Base-by-base conservation (phyloP, 2,113 vertebrate genomes). In the Mesembrinibis cayennensis region DNA sequence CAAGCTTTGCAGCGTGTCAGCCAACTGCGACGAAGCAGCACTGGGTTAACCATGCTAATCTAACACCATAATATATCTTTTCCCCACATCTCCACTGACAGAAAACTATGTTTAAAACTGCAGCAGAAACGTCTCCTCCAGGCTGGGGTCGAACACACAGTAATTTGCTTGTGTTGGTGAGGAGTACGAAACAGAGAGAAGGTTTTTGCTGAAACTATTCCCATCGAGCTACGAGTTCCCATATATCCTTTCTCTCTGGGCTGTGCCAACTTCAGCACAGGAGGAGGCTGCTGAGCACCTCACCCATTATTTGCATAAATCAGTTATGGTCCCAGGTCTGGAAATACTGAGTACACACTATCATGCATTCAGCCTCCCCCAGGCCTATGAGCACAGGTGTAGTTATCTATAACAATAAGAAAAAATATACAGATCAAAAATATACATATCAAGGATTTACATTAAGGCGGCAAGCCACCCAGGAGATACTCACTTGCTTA, bases 1-100 rank as follows among this genome's bases (percentile, higher is more conserved):
- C 25, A 4, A 73, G 40, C 40, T 70, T 19, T 70, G 45, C 55
- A 83, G 45, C 0, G 0, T 9, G 21, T 23, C 36, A 79, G 27
- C 10, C 44, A 52, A 26, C 27, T 12, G 20, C 3, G 1, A 61
- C 80, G 53, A 16, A 58, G 45, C 62, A 72, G 10, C 38, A 45
- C 44, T 47, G 61, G 23, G 27, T 52, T 87, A 89, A 82, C 47
- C 42, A 26, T 9, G 42, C 59, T 30, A 42, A 78, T 44, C 81
- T 44, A 63, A 87, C 62, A 77, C 34, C 18, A 16, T 23, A 72
- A 26, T 26, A 12, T 3, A 50, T 11, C 34, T 80, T 38, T 85
- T 80, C 22, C 50, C 17, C 58, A 34, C 45, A 40, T 45, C 53
- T 53, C n/a, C 66, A 50, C 53, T 55, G 88, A 88, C 13, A 73